These are phyloP conservation scores for Cochlearius cochlearius DNA, from an alignment of 2,113 vertebrate genomes.

Conservation along the genomic window DNA sequence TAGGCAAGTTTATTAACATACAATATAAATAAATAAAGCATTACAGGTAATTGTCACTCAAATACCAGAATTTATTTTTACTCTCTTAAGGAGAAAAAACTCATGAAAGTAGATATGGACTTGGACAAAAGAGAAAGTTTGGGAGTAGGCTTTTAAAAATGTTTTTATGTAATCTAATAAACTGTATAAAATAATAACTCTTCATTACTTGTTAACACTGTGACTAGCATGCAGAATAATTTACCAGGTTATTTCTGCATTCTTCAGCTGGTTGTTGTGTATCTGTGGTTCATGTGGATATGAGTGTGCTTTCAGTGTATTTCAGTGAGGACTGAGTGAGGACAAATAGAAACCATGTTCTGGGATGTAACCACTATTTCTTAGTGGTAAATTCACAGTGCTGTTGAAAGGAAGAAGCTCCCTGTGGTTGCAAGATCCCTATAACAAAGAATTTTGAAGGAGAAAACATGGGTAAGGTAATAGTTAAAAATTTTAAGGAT, in stretches of 20 bases:
- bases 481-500: neutral
- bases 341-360: neutral
- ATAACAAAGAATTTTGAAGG: neutral
- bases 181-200: neutral
- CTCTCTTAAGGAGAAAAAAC: neutral
- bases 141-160: neutral
- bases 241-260: neutral
- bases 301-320: neutral
- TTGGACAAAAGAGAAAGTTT: conserved; percentile 37
- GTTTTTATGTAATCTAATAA: neutral
- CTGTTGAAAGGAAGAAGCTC: neutral
- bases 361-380: neutral
- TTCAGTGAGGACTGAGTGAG: neutral
- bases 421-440: neutral
- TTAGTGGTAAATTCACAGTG: neutral
- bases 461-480: neutral
- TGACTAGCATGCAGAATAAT: neutral
- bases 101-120: neutral
- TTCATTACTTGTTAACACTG: neutral
- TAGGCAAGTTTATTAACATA: neutral
- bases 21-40: neutral
- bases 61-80: neutral
- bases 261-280: neutral
- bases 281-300: neutral
- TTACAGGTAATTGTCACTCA: neutral